Evolutionary conservation across 2,888 invertebrate genomes (phyloP), one percentile per base, ranked within the genome.

Genomic region (Philereme vetulata): DNA sequence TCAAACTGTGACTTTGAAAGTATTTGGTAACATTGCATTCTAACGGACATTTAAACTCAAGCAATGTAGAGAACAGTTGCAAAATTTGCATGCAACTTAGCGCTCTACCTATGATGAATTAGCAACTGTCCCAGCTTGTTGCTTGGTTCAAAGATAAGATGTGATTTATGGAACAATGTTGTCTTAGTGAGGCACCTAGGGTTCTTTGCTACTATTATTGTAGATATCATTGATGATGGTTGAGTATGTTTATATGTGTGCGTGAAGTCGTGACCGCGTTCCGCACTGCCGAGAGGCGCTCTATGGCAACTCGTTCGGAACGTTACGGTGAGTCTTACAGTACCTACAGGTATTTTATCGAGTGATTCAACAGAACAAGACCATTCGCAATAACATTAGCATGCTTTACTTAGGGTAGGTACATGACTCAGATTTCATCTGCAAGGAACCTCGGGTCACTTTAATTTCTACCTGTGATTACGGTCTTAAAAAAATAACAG

Each of bases 51-150:
- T 43, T 32, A 48, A 52, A 57, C 47, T 56, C 53, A 40, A 51
- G 54, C 51, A 45, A 57, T 57, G 43, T 10, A 11, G 35, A 43
- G 57, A 57, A 57, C 57, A 51, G 51, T 57, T 57, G 47, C 57
- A 51, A 51, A 57, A 57, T 57, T 40, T 57, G 47, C 51, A 57
- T 47, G 57, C 51, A 57, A 51, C 47, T 21, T 42, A 34, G 57
- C 46, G 38, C 46, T 57, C 40, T 35, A 47, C n/a, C 21, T 7
- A 7, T 36, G 21, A 21, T 21, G 2, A 21, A 21, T 21, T 21
- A 21, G 21, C 21, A 21, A 21, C 35, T 36, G 5, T 36, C 35
- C 5, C 35, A 6, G 35, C 35, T 36, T 6, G 7, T 7, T 36
- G 7, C 35, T 36, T 36, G 35, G 35, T 36, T 36, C 35, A 5